Conservation (phyloP, 1,140 invertebrate species). For the Orchestia grillus region DNA sequence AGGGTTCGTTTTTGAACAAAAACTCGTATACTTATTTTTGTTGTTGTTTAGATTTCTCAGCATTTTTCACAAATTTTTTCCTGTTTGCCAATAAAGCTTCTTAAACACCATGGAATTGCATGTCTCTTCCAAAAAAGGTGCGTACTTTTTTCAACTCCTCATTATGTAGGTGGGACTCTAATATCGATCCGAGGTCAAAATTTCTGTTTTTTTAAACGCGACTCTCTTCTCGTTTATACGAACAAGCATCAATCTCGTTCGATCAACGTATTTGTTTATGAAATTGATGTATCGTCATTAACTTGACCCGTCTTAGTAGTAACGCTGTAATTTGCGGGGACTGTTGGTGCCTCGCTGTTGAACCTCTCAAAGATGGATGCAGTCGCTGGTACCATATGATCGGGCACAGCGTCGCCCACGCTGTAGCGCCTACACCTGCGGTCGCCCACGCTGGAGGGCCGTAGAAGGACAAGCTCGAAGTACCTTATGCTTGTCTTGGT, state of each 20-base stretch:
- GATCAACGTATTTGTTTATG: not conserved
- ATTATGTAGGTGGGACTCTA: not conserved
- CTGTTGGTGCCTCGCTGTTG: not conserved
- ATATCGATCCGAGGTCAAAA: no score
- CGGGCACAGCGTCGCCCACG: not conserved
- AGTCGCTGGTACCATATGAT: not conserved
- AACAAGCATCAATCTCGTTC: not conserved
- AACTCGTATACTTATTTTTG: not conserved
- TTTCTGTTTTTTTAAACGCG: no score
- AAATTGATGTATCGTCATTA: not conserved
- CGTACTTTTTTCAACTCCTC: not conserved
- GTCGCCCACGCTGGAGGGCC: constrained; percentile 9
- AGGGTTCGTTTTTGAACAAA: not conserved
- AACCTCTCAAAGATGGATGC: not conserved
- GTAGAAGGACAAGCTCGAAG: not conserved
- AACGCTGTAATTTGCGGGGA: not conserved
- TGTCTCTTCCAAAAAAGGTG: not conserved
- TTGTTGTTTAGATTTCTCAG: no score
- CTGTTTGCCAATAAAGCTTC: not conserved
- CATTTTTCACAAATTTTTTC: not conserved
- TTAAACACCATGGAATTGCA: not conserved
- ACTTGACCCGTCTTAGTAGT: not conserved
- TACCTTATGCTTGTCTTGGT: not conserved
- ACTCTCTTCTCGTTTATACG: not conserved
- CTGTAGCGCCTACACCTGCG: not conserved